phyloP scores from a whole-genome alignment of 2,797 vertebrate species.

The Poeciliopsis presidionis region DNA sequence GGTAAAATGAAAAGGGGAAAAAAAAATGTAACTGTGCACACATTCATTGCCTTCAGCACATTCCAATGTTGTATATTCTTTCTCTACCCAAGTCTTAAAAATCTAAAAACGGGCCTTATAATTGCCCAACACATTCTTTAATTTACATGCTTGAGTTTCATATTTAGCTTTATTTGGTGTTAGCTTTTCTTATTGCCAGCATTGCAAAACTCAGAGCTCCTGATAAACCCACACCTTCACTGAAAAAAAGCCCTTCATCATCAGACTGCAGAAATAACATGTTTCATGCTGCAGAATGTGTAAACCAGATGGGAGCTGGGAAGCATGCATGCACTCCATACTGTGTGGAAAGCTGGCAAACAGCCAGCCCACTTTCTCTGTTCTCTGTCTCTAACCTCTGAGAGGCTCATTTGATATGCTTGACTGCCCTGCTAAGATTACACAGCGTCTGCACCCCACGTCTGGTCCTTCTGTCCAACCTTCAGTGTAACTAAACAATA shows the following conservation, averaged over 20 bases:
- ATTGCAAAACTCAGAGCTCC: not conserved
- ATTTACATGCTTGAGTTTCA: constrained; percentile 9
- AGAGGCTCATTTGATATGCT: constrained; percentile 63
- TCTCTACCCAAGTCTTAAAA: constrained; percentile 3
- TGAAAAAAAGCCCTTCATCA: constrained; percentile 1
- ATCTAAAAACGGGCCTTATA: constrained; percentile 32
- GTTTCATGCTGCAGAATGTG: constrained; percentile 35
- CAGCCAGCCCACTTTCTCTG: constrained; percentile 46
- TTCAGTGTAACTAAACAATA: constrained; percentile 23
- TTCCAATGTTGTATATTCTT: constrained; percentile 1
- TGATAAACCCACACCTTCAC: not conserved
- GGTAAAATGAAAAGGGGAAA: not conserved
- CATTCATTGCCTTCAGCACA: not conserved
- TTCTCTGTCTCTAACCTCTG: constrained; percentile 47
- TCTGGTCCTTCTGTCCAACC: constrained; percentile 44
- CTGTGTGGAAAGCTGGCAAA: constrained; percentile 67
- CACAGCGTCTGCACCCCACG: constrained; percentile 32
- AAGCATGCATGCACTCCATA: constrained; percentile 42
- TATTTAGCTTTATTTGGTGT: constrained; percentile 22
- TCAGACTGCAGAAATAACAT: constrained; percentile 41
- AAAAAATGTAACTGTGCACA: not conserved
- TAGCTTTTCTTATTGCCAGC: not conserved
- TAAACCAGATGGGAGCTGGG: constrained; percentile 47
- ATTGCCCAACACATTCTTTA: constrained; percentile 19
- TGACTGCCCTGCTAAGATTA: constrained; percentile 54